These are phyloP conservation scores for Calephelis nemesis DNA, from an alignment of 1,140 invertebrate species.

Conservation along the genomic window DNA sequence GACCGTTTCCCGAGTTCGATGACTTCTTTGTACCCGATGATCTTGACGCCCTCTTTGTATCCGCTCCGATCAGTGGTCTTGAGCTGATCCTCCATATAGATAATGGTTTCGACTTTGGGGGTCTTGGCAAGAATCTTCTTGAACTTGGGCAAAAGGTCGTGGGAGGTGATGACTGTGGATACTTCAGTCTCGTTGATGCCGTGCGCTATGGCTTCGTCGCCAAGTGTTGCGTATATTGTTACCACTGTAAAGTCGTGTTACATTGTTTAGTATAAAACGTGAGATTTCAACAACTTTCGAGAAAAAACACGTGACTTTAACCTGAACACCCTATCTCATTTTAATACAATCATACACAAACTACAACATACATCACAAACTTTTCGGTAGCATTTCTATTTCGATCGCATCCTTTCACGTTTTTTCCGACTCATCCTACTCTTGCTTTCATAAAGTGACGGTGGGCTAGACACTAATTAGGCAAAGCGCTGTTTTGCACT, in stretches of 20 bases:
- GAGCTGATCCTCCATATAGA: constrained; percentile 94
- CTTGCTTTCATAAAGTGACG: no score
- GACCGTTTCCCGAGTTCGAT: constrained; percentile 63
- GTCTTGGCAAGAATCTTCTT: constrained; percentile 86
- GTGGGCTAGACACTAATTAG: no score
- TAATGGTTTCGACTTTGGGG: constrained; percentile 86
- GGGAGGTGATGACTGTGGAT: constrained; percentile 92
- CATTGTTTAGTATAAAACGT: not conserved
- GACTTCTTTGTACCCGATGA: constrained; percentile 83
- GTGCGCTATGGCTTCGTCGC: constrained; percentile 96
- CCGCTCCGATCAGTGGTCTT: constrained; percentile 83
- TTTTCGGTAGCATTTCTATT: no score
- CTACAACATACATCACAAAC: no score
- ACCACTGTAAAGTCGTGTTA: constrained; percentile 82
- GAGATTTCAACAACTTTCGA: no score
- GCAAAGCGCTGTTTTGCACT: no score
- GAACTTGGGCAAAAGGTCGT: constrained; percentile 94
- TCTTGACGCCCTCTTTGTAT: constrained; percentile 84
- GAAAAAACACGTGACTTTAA: no score
- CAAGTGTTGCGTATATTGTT: constrained; percentile 97
- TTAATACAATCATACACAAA: no score
- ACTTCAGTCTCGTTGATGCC: constrained; percentile 98
- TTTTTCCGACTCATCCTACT: no score
- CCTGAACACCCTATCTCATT: no score
- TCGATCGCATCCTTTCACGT: no score